These are phyloP conservation scores for Mamestra configurata DNA, from an alignment of 1,140 invertebrate genomes.

Conservation along the genomic window DNA sequence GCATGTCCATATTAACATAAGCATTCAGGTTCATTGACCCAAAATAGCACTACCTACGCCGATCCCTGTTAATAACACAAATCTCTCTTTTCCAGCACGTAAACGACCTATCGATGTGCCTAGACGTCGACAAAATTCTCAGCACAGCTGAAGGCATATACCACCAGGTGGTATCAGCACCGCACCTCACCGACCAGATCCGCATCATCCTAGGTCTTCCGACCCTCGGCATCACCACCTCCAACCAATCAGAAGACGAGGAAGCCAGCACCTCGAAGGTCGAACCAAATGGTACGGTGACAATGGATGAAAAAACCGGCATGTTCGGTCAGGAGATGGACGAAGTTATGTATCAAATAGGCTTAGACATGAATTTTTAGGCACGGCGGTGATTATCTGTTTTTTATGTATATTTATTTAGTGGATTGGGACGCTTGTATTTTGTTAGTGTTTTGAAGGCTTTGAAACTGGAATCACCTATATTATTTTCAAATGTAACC, in stretches of 20 bases:
- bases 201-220: constrained; percentile 91
- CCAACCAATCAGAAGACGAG: constrained; percentile 59
- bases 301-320: constrained; percentile 2
- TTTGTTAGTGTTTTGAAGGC: neutral
- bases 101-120: constrained; percentile 95
- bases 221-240: constrained; percentile 61
- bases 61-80: too few relatives aligned
- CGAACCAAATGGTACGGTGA: constrained; percentile 39
- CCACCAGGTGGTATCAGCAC: constrained; percentile 92
- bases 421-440: constrained; percentile 39
- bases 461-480: too few relatives aligned
- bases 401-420: constrained; percentile 48
- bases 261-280: constrained; percentile 20
- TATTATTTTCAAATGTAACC: too few relatives aligned
- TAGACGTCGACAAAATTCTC: constrained; percentile 94
- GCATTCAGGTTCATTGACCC: too few relatives aligned
- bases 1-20: too few relatives aligned
- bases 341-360: constrained; percentile 88
- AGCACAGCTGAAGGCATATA: constrained; percentile 96
- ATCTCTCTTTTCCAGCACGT: constrained; percentile 92
- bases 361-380: constrained; percentile 87
- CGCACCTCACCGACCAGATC: constrained; percentile 91
- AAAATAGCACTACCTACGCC: constrained; percentile 15
- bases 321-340: constrained; percentile 72
- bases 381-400: constrained; percentile 62